Conservation (phyloP, 2,113 vertebrate species). For the Stictonetta naevosa region DNA sequence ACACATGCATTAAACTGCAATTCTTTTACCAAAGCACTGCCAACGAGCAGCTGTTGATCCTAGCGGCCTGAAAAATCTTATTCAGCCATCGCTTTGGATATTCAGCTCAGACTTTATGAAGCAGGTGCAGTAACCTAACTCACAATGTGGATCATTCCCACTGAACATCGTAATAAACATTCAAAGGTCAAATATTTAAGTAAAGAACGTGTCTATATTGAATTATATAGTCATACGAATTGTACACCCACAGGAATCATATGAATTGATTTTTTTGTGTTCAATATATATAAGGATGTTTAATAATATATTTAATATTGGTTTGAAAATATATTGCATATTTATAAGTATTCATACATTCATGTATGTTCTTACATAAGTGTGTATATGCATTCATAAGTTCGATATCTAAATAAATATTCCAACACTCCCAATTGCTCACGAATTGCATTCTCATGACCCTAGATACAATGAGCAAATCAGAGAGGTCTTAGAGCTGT, state of each 20-base stretch:
- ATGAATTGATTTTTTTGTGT: not conserved
- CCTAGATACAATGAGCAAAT: not conserved
- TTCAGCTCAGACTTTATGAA: not conserved
- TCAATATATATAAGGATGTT: not conserved
- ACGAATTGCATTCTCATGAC: not conserved
- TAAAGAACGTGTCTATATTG: not conserved
- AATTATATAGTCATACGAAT: too few species aligned
- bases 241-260: not conserved
- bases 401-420: not conserved
- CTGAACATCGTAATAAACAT: not conserved
- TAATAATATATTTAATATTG: not conserved
- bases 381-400: not conserved
- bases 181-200: not conserved
- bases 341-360: not conserved
- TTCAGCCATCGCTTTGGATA: not conserved
- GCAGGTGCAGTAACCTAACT: not conserved
- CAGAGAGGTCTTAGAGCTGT: not conserved
- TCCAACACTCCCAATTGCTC: not conserved
- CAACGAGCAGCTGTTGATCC: not conserved
- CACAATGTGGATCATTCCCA: not conserved
- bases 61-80: not conserved
- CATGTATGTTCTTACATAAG: not conserved
- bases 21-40: not conserved
- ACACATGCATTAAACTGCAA: not conserved
- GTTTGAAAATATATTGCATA: not conserved